Evolutionary conservation across 2,113 vertebrate species (phyloP), one percentile per base, ranked within the genome.

Genomic region (Galeopterus variegatus): DNA sequence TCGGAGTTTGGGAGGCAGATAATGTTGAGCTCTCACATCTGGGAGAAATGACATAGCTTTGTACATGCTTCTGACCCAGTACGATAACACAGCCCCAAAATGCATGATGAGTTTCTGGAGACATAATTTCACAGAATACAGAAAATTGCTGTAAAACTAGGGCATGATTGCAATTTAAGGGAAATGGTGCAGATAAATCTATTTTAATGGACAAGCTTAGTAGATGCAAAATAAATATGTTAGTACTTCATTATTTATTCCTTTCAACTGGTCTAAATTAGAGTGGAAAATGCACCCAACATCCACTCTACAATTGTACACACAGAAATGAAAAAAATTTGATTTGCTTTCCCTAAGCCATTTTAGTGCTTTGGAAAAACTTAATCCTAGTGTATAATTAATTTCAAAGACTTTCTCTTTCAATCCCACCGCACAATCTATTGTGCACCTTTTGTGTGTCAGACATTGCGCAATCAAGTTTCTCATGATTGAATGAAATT

Each of bases 171-270:
- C 95, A 98, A 98, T 99, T 98, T 98, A 98, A 98, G 95, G 98
- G 98, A 99, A 99, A 98, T 99, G 98, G 96, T 98, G 99, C 98
- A 98, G 98, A 99, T 98, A 99, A 99, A 99, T 98, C 96, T 94
- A 48, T 95, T 97, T 98, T 99, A 99, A 99, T 99, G 98, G 98
- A 85, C 97, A 97, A 95, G 87, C 98, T 98, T 98, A 95, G 97
- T 86, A 79, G 97, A 97, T 98, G 97, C 96, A 98, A 98, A 97
- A 97, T 98, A 96, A 97, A 98, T 98, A 96, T 86, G 93, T 92
- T 1, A 45, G 90, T 88, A 64, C 79, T 96, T 98, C 97, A 96
- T 98, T 97, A 97, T 98, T 98, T 98, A 96, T 98, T 98, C 96
- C 97, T 97, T 98, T 98, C 98, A 96, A 81, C 96, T 93, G 90